phyloP scores from a whole-genome alignment of 2,797 vertebrate genomes.

The Lepus townsendii region DNA sequence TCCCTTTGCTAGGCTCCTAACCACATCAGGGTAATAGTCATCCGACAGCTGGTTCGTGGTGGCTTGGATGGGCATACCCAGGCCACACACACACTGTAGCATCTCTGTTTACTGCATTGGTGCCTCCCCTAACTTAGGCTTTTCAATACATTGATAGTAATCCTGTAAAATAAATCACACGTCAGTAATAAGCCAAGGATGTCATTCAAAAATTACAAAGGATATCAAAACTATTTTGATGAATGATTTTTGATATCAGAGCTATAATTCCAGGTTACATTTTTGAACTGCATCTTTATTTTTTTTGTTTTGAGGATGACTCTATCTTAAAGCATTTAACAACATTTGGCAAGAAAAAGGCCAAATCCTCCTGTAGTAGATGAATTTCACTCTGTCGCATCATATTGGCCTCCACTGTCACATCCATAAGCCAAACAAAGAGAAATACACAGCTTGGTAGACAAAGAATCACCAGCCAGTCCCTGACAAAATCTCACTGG shows the following conservation, averaged over 20 bases:
- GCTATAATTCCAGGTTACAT: slow-evolving; percentile 56
- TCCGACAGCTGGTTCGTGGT: no score
- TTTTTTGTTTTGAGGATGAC: slow-evolving; percentile 44
- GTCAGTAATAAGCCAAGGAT: slow-evolving; percentile 73
- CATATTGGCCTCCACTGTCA: not conserved
- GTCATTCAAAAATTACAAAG: slow-evolving; percentile 78
- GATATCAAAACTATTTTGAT: slow-evolving; percentile 71
- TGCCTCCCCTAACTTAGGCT: no score
- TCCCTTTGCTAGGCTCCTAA: no score
- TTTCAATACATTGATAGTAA: slow-evolving; percentile 78
- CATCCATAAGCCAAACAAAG: not conserved
- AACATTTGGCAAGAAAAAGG: slow-evolving; percentile 40
- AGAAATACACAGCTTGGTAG: not conserved
- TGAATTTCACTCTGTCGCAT: slow-evolving; percentile 3
- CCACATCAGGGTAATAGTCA: no score
- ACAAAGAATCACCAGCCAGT: not conserved
- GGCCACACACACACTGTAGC: no score
- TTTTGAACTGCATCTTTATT: slow-evolving; percentile 51
- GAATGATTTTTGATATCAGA: slow-evolving; percentile 68
- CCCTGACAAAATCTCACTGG: not conserved
- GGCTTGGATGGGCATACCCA: no score
- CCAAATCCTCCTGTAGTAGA: slow-evolving; percentile 8
- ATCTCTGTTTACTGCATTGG: no score
- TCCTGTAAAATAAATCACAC: slow-evolving; percentile 81
- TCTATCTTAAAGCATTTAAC: slow-evolving; percentile 47